These are phyloP conservation scores for Palythoa heliodiscus DNA, from an alignment of 92 coral and sea anemone genomes.

Conservation along the genomic window DNA sequence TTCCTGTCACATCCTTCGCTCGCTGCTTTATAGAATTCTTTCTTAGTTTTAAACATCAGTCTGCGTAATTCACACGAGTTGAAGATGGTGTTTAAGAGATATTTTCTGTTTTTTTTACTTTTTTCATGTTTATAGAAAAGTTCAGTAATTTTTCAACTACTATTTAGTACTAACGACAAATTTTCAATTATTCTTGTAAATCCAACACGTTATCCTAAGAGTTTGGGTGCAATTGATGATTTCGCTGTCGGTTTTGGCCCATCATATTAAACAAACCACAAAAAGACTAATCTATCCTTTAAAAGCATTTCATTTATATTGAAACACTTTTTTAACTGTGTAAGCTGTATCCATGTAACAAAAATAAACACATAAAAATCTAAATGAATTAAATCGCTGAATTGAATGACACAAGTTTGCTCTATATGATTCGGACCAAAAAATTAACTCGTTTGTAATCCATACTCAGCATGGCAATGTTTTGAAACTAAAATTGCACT, in stretches of 20 bases:
- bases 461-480: not conserved
- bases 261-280: not conserved
- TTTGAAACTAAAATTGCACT: not conserved
- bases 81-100: not conserved
- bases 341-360: slow-evolving; percentile 5
- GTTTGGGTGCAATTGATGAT: not conserved
- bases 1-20: slow-evolving; percentile 18
- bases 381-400: not conserved
- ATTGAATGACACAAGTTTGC: slow-evolving; percentile 1
- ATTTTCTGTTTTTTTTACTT: not conserved
- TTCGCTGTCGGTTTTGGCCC: not conserved
- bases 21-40: not conserved
- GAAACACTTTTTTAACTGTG: not conserved
- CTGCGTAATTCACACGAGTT: slow-evolving; percentile 45
- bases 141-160: not conserved
- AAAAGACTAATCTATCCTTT: not conserved
- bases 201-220: not conserved
- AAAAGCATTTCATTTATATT: not conserved
- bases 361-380: not conserved
- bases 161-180: not conserved
- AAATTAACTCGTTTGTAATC: slow-evolving; percentile 33
- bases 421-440: not conserved
- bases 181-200: not conserved
- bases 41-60: slow-evolving; percentile 4
- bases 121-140: not conserved